A percentile compares a stretch with the other conserved stretches of the same genome.
These are phyloP conservation scores for Xerus rutilus DNA, from an alignment of 2,797 vertebrate genomes.

Conservation along the genomic window DNA sequence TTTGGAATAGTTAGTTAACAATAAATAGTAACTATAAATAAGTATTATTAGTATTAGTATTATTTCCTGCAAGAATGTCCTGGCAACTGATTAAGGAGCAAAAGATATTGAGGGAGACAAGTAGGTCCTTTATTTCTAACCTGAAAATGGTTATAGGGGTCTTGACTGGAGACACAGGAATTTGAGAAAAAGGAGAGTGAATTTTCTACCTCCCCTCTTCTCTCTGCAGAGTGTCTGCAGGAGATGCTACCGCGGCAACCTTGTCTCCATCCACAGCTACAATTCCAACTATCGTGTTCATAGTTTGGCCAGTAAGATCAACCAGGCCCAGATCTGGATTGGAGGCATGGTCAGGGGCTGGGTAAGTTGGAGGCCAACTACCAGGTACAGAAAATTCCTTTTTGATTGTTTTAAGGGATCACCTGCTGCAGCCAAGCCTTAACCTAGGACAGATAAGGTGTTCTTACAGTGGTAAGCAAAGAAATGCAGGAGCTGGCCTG, in stretches of 20 bases:
- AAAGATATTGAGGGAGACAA: not conserved
- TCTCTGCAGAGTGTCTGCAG: not conserved
- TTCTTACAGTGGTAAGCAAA: not conserved
- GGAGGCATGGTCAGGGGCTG: fast-evolving
- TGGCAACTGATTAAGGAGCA: not conserved
- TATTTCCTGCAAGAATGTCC: not conserved
- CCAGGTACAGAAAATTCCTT: not conserved
- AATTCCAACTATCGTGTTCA: fast-evolving
- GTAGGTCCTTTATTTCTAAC: not conserved
- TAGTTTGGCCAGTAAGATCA: fast-evolving
- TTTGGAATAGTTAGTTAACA: not conserved
- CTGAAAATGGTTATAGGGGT: fast-evolving
- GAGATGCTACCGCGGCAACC: not conserved
- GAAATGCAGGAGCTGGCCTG: not conserved
- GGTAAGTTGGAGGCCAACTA: constrained; percentile 61
- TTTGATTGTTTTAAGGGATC: not conserved
- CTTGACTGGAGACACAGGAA: not conserved
- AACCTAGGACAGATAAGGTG: not conserved
- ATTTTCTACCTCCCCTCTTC: fast-evolving
- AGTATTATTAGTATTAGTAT: not conserved
- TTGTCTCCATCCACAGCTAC: constrained; percentile 68
- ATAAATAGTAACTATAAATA: not conserved
- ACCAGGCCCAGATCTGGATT: constrained; percentile 72
- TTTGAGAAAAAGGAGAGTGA: not conserved
- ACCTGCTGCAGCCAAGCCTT: not conserved